Conservation (phyloP, 2,797 vertebrate species). For the Enteromius anoplus region DNA sequence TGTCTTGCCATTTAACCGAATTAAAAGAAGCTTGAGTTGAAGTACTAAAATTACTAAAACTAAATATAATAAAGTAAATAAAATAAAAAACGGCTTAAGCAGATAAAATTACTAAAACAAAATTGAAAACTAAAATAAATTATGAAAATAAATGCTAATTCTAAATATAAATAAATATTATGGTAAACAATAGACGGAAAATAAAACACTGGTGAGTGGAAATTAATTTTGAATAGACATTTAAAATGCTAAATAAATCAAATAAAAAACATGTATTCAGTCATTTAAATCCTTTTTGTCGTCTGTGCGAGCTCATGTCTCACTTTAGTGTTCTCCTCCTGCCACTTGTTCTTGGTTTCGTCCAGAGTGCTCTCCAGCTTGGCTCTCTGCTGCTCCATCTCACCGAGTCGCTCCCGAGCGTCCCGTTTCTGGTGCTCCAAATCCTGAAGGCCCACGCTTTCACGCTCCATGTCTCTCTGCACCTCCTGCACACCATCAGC, state of each 20-base stretch:
- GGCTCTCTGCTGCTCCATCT: constrained; percentile 97
- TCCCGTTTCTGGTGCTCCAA: constrained; percentile 91
- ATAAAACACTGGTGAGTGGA: not conserved
- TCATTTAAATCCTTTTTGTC: no score
- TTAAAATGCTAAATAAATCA: not conserved
- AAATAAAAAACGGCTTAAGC: not conserved
- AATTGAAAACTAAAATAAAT: not conserved
- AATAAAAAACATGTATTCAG: not conserved
- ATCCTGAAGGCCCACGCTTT: constrained; percentile 85
- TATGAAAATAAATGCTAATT: not conserved
- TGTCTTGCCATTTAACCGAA: not conserved
- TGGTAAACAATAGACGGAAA: not conserved
- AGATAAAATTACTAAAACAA: not conserved
- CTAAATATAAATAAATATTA: not conserved
- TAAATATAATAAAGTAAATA: not conserved
- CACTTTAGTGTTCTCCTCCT: constrained; percentile 91
- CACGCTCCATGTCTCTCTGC: constrained; percentile 88
- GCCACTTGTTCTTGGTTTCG: constrained; percentile 88
- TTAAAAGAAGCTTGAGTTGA: not conserved
- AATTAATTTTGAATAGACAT: not conserved
- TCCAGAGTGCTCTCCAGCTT: constrained; percentile 92
- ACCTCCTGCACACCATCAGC: constrained; percentile 77
- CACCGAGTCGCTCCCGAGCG: constrained; percentile 88
- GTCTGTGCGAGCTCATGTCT: constrained; percentile 47
- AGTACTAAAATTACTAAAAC: not conserved